Evolutionary conservation across 2,113 vertebrate species (phyloP).

Genomic region (Chloroceryle aenea): DNA sequence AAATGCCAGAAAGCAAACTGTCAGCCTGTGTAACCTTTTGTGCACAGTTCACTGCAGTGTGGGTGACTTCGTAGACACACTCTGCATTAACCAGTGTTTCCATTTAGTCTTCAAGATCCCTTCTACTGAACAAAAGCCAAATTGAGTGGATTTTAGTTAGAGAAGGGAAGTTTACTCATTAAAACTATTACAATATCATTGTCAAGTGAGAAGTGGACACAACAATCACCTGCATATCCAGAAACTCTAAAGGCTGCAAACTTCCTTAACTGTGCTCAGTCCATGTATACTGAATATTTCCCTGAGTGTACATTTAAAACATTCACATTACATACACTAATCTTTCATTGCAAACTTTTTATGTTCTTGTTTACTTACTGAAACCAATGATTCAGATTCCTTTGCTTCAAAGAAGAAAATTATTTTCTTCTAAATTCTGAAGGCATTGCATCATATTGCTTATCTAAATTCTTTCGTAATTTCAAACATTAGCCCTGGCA

Average conservation of each 20-base stretch:
- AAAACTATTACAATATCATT: neutral
- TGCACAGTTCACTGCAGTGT: accelerated
- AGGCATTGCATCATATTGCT: conserved; percentile 47
- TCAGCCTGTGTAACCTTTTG: neutral
- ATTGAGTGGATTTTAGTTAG: neutral
- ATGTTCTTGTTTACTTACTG: neutral
- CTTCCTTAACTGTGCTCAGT: neutral
- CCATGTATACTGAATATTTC: neutral
- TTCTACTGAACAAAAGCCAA: neutral
- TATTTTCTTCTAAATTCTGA: conserved; percentile 46
- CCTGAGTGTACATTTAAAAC: neutral
- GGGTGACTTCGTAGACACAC: neutral
- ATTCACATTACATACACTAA: neutral
- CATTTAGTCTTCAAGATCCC: neutral
- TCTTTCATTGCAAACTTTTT: neutral
- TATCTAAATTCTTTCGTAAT: conserved; percentile 59
- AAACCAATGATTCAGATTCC: neutral
- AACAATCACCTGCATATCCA: neutral
- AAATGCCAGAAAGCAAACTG: neutral
- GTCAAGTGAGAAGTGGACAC: neutral
- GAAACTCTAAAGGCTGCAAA: neutral
- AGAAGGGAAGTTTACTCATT: neutral
- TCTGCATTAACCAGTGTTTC: neutral
- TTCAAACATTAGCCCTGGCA: conserved; percentile 33
- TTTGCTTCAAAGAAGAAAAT: conserved; percentile 18